A percentile compares a stretch with the other conserved stretches of the same genome.
Evolutionary conservation across 92 coral and sea anemone species (phyloP).

Genomic region (Palythoa heliodiscus): DNA sequence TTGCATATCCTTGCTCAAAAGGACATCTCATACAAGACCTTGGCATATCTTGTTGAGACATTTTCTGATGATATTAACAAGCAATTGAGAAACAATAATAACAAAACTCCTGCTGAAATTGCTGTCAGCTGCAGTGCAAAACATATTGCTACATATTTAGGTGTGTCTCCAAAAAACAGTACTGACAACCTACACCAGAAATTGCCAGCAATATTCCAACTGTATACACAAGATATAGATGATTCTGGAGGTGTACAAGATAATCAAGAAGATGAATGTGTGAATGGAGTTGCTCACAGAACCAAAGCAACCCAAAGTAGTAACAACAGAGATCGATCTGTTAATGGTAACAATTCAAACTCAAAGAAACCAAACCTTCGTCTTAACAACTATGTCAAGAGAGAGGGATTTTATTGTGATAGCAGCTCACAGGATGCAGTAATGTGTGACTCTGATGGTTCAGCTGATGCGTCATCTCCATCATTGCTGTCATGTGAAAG

Average conservation of each 20-base stretch:
- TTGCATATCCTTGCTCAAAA: constrained; percentile 33
- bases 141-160: constrained; percentile 10
- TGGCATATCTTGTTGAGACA: neutral
- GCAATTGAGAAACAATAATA: constrained; percentile 6
- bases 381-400: neutral
- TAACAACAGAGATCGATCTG: neutral
- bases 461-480: constrained; percentile 15
- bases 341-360: neutral
- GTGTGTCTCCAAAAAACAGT: neutral
- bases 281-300: neutral
- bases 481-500: constrained; percentile 5
- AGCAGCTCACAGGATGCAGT: neutral
- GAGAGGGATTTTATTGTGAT: constrained; percentile 2
- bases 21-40: constrained; percentile 13
- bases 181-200: constrained; percentile 23
- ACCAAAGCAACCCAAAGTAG: neutral
- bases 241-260: neutral
- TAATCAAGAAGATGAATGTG: neutral
- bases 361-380: constrained; percentile 11
- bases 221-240: constrained; percentile 30
- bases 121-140: constrained; percentile 34
- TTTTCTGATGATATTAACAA: constrained; percentile 34
- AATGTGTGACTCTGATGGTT: neutral
- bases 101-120: constrained; percentile 24
- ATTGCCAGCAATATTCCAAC: constrained; percentile 31